Evolutionary conservation across 2,113 vertebrate genomes (phyloP).

Genomic region (Fulica atra): DNA sequence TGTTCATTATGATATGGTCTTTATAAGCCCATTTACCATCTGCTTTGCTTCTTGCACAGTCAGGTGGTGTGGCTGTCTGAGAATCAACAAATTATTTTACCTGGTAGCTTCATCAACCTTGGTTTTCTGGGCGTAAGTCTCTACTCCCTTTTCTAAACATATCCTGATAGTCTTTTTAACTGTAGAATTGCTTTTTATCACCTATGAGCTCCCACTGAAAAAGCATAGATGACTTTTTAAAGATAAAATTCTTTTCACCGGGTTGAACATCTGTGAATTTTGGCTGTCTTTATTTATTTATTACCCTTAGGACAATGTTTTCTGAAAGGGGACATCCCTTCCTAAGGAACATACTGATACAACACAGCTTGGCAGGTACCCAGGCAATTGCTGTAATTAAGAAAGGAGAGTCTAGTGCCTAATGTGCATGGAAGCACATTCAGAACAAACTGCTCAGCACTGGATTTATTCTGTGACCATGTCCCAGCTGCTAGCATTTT

Average conservation of each 20-base stretch:
- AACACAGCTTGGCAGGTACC: not conserved
- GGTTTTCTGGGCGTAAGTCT: not conserved
- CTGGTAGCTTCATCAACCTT: not conserved
- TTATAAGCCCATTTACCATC: not conserved
- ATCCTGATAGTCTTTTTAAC: not conserved
- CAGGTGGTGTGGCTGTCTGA: not conserved
- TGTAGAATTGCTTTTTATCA: not conserved
- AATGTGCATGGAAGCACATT: not conserved
- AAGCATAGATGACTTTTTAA: not conserved
- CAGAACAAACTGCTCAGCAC: not conserved
- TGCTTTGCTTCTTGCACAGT: not conserved
- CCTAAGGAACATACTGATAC: not conserved
- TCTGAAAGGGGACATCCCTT: not conserved
- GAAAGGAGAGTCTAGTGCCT: not conserved
- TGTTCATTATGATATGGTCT: not conserved
- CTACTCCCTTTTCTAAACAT: not conserved
- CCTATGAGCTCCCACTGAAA: not conserved
- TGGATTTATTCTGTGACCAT: not conserved
- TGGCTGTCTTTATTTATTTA: not conserved
- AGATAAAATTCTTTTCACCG: conserved; percentile 20
- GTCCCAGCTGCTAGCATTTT: fast-evolving
- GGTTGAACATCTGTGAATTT: not conserved
- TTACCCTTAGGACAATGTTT: conserved; percentile 24
- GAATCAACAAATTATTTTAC: not conserved
- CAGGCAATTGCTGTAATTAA: not conserved